Conservation (phyloP, 2,797 vertebrate species). For the Craterocephalus amniculus region DNA sequence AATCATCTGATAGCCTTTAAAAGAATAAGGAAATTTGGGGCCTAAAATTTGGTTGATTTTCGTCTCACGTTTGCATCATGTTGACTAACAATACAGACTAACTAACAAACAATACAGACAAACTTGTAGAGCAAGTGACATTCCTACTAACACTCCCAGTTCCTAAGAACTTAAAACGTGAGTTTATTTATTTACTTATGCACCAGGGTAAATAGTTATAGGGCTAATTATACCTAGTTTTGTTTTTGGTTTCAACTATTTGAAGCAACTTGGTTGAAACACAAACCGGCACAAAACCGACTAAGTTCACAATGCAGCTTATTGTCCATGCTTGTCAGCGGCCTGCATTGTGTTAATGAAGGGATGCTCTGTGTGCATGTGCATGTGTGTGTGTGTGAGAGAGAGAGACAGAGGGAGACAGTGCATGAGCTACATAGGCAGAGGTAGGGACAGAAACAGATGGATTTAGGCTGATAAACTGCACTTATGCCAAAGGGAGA, state of each 20-base stretch:
- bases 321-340: conserved; percentile 60
- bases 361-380: conserved; percentile 15
- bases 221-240: too few species aligned
- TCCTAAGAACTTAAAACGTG: not conserved
- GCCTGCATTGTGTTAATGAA: conserved; percentile 51
- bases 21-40: too few species aligned
- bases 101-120: too few species aligned
- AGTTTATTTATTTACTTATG: not conserved
- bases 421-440: not conserved
- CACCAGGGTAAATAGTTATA: not conserved
- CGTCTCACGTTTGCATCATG: not conserved
- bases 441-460: not conserved
- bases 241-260: conserved; percentile 12
- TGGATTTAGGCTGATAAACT: not conserved
- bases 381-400: too few species aligned
- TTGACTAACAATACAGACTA: too few species aligned
- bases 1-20: not conserved
- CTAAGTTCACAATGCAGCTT: conserved; percentile 52
- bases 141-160: not conserved
- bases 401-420: too few species aligned
- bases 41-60: not conserved
- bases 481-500: conserved; percentile 14
- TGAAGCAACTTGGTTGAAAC: conserved; percentile 26
- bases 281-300: conserved; percentile 22
- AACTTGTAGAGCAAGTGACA: conserved; percentile 13